These are phyloP conservation scores for Seriola dumerili DNA, from an alignment of 2,113 vertebrate species.

Conservation along the genomic window DNA sequence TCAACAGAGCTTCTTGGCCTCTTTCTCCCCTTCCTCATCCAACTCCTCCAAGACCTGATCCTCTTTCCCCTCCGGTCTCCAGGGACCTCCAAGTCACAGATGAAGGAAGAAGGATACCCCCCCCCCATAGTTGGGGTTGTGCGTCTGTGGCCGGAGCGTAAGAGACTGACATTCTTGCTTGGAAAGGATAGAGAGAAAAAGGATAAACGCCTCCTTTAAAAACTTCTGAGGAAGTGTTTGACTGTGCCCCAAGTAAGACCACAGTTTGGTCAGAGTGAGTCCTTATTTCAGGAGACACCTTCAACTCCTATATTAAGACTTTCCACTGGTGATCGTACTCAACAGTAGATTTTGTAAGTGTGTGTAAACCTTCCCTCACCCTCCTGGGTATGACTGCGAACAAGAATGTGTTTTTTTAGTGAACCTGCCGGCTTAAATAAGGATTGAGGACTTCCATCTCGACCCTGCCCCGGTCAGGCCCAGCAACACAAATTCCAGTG, in stretches of 20 bases:
- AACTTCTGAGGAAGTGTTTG: not conserved
- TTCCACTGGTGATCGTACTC: conserved; percentile 3
- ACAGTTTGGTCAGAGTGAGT: not conserved
- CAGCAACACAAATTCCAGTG: conserved; percentile 54
- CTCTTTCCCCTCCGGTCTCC: conserved; percentile 19
- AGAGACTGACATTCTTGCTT: conserved; percentile 17
- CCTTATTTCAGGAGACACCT: not conserved
- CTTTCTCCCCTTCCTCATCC: conserved; percentile 24
- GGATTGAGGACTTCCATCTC: conserved; percentile 49
- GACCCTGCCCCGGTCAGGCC: conserved; percentile 13
- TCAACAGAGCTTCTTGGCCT: conserved; percentile 25
- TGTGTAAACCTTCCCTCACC: conserved; percentile 36
- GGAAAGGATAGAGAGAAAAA: conserved; percentile 22
- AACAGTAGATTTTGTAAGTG: not conserved
- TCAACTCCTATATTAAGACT: not conserved
- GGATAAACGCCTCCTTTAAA: conserved; percentile 5
- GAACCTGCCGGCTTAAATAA: conserved; percentile 47
- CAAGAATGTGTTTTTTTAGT: conserved; percentile 43
- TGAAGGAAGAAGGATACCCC: conserved; percentile 6
- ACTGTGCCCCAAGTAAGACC: not conserved
- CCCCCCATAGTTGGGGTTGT: conserved; percentile 16
- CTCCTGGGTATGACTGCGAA: conserved; percentile 18
- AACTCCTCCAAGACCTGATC: conserved; percentile 42
- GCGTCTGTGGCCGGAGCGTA: conserved; percentile 4
- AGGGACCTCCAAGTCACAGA: conserved; percentile 30